Evolutionary conservation across 2,797 vertebrate species (phyloP).

Genomic region (Huso huso): DNA sequence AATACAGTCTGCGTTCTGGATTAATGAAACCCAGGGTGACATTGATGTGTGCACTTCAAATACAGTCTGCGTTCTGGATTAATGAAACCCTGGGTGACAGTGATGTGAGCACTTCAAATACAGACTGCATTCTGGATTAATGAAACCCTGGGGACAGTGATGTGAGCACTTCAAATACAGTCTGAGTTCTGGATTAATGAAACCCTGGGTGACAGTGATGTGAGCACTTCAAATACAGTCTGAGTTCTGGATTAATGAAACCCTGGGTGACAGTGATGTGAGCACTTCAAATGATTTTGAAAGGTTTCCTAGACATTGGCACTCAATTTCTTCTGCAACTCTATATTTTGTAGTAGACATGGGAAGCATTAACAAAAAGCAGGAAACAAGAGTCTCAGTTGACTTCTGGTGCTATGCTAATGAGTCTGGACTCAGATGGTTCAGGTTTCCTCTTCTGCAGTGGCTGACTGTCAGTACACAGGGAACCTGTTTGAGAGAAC

Average conservation of each 20-base stretch:
- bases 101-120: no score
- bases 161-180: neutral
- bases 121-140: no score
- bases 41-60: no score
- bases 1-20: no score
- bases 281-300: neutral
- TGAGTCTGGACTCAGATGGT: neutral
- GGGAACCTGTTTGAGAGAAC: no score
- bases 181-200: no score
- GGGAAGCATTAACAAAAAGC: neutral
- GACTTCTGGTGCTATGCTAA: neutral
- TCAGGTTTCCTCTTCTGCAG: neutral
- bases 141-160: neutral
- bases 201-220: no score
- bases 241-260: no score
- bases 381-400: neutral
- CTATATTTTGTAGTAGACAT: neutral
- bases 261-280: neutral
- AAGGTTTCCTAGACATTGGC: neutral
- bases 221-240: no score
- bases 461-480: neutral
- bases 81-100: no score
- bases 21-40: no score
- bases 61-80: no score
- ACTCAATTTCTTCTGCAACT: neutral